Base-by-base conservation (phyloP, 1,140 invertebrate genomes). In the Dendrolimus punctatus region DNA sequence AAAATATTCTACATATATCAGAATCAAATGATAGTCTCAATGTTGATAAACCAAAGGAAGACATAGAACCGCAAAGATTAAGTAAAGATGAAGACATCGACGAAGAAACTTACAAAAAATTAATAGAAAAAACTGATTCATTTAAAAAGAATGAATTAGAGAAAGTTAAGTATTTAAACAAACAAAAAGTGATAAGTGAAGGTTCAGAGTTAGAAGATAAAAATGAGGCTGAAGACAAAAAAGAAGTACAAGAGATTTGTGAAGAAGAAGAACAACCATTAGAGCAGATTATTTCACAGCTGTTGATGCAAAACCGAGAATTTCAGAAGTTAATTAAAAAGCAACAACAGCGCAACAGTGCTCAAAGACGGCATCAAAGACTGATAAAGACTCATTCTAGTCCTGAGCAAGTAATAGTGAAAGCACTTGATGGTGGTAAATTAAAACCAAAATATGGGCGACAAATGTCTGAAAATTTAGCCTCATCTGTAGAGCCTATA, bases 291-390 rank as follows among this genome's bases (percentile, higher is more conserved):
- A 94, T 96, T 36, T 91, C 93, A 8, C 93, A 95, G 72, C 87
- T 96, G 10, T 85, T 96, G 2, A 93, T 95, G 90, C 92, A 95
- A 68, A 95, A 94, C 68, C 90, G 93, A 64, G 94, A 95, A 62
- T 95, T 96, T 57, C 93, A 95, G 60, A 91, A 92, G 54, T 88
- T 95, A 23, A 80, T 95, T 8, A 93, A 92, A 51, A 92, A 91
- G 68, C 87, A 88, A 64, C 93, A 92, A 70, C 82, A 89, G 62
- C 87, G 84, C 76, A 91, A 80, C 66, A 90, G 71, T 40, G 87
- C 82, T 9, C 74, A 90, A 52, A 84, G 89, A 47, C 80, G 90
- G 48, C 89, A 91, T 60, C 88, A 91, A 54, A 83, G 89, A 52
- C 76, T 89, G 48, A 77, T 88, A 41, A 89, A 88, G 51, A 87